Conservation (phyloP, 2,113 vertebrate species). For the Monopterus albus region DNA sequence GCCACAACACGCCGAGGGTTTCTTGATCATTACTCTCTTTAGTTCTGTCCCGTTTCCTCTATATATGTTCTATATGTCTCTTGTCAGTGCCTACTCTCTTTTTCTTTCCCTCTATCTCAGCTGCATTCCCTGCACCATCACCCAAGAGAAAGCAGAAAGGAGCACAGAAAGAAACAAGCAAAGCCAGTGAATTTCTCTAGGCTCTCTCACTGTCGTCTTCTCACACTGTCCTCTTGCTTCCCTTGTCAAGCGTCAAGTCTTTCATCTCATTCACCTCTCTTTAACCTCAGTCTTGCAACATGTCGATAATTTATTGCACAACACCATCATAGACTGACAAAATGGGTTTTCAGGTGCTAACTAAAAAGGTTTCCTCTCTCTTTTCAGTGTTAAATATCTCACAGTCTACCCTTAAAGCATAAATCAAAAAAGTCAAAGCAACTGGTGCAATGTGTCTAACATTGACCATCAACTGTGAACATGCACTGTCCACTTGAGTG, state of each 20-base stretch:
- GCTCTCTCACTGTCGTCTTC: neutral
- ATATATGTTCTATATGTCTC: neutral
- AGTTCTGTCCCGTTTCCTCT: neutral
- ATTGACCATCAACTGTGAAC: neutral
- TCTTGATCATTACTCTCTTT: neutral
- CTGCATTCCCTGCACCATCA: neutral
- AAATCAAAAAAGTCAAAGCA: neutral
- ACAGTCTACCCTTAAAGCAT: neutral
- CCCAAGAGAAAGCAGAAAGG: neutral
- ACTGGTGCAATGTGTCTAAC: neutral
- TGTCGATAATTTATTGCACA: neutral
- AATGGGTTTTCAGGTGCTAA: neutral
- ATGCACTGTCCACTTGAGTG: neutral
- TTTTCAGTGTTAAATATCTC: neutral
- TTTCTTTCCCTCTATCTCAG: neutral
- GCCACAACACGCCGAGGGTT: neutral
- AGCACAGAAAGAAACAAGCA: neutral
- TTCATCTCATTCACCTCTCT: conserved; percentile 6
- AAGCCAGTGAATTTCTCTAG: neutral
- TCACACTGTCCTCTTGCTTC: neutral
- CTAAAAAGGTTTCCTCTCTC: neutral
- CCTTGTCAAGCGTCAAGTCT: neutral
- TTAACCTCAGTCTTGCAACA: conserved; percentile 2
- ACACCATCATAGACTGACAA: neutral
- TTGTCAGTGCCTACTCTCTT: neutral